Conservation (phyloP, 2,888 invertebrate genomes). For the Anodontia alba region DNA sequence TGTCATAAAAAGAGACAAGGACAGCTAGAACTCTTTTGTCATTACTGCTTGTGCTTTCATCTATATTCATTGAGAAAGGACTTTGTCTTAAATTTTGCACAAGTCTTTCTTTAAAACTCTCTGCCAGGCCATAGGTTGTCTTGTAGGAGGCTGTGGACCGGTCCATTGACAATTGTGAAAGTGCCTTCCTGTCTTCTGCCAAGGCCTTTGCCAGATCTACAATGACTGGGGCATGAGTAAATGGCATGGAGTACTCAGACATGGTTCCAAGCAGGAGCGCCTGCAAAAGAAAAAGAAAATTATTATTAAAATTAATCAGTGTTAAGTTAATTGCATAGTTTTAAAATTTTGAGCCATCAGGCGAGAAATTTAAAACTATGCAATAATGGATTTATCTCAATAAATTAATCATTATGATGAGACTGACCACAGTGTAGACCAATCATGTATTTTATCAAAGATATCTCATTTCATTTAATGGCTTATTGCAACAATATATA, state of each 20-base stretch:
- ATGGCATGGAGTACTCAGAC: slow-evolving; percentile 54
- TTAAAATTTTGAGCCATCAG: too few species aligned
- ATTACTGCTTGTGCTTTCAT: slow-evolving; percentile 58
- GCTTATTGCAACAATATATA: too few species aligned
- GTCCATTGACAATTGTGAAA: slow-evolving; percentile 39
- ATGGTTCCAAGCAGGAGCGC: slow-evolving; percentile 45
- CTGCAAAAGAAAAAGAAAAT: slow-evolving; percentile 27
- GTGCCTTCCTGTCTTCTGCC: slow-evolving; percentile 47
- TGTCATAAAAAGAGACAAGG: slow-evolving; percentile 38
- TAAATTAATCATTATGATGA: too few species aligned
- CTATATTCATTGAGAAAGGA: slow-evolving; percentile 52
- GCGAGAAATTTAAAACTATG: too few species aligned
- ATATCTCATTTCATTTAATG: too few species aligned
- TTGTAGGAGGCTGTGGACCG: slow-evolving; percentile 52
- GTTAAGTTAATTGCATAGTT: too few species aligned
- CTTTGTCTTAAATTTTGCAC: neutral
- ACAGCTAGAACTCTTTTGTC: slow-evolving; percentile 43
- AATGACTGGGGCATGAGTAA: slow-evolving; percentile 47
- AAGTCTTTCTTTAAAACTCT: neutral
- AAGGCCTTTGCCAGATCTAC: slow-evolving; percentile 45
- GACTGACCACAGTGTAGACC: too few species aligned
- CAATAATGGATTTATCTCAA: too few species aligned
- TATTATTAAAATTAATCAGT: too few species aligned
- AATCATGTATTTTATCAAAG: too few species aligned
- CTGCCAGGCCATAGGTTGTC: slow-evolving; percentile 37